These are phyloP conservation scores for Melinopterus prodromus DNA, from an alignment of 2,888 invertebrate species.

Conservation along the genomic window DNA sequence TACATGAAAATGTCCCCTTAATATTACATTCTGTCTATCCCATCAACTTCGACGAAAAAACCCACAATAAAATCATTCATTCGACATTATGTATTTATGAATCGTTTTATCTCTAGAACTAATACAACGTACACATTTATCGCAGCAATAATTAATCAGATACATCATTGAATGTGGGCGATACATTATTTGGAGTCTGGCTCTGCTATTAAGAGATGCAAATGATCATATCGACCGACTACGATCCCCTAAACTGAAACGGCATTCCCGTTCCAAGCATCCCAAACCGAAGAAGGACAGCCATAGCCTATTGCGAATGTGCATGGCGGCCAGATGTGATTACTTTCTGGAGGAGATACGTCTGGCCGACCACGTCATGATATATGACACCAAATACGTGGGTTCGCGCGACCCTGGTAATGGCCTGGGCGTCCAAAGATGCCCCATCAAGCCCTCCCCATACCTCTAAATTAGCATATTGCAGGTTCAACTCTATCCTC, in stretches of 20 bases:
- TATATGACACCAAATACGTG: conserved; percentile 34
- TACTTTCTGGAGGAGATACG: conserved; percentile 25
- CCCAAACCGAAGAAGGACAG: conserved; percentile 11
- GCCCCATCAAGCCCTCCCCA: neutral
- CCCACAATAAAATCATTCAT: neutral
- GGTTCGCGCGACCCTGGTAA: neutral
- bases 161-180: conserved; percentile 13
- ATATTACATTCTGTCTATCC: too few relatives aligned
- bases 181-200: conserved; percentile 1
- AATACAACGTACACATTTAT: too few relatives aligned
- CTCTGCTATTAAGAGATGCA: neutral
- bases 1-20: too few relatives aligned
- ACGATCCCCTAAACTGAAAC: neutral
- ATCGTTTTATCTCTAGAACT: neutral
- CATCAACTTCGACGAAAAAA: neutral
- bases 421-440: neutral
- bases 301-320: neutral
- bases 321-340: conserved; percentile 29
- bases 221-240: neutral
- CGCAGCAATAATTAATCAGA: neutral
- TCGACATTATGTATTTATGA: neutral
- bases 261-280: conserved; percentile 9
- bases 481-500: neutral
- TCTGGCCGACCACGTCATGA: conserved; percentile 28
- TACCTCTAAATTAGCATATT: neutral